These are phyloP conservation scores for Cylloceria caligata DNA, from an alignment of 2,888 invertebrate genomes.

Conservation along the genomic window DNA sequence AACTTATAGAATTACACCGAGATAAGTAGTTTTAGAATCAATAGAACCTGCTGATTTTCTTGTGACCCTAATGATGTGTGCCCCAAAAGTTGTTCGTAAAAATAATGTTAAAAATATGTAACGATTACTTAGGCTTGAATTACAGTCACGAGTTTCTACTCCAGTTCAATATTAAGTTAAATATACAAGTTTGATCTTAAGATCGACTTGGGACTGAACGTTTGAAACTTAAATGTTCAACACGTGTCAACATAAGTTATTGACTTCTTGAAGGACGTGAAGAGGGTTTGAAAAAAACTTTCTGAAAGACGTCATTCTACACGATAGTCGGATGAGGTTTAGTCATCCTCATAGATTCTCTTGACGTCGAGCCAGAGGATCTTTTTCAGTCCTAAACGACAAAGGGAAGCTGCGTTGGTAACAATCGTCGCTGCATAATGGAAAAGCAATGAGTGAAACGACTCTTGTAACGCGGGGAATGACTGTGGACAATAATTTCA, in stretches of 20 bases:
- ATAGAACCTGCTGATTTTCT: not conserved
- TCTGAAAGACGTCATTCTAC: not conserved
- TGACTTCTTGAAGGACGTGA: not conserved
- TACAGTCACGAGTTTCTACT: not conserved
- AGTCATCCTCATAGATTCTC: not conserved
- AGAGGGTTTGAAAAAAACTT: not conserved
- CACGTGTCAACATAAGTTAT: not conserved
- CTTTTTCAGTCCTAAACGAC: not conserved
- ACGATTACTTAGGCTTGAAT: not conserved
- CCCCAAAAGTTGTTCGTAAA: too few relatives aligned
- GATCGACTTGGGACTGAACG: not conserved
- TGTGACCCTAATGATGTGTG: too few relatives aligned
- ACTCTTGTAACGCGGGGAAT: not conserved
- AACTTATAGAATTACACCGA: too few relatives aligned
- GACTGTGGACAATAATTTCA: not conserved
- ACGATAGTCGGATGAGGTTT: too few relatives aligned
- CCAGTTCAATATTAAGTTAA: not conserved
- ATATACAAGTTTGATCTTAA: not conserved
- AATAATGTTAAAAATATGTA: too few relatives aligned
- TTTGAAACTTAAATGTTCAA: not conserved
- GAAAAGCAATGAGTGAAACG: slow-evolving; percentile 7
- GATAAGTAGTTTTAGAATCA: too few relatives aligned
- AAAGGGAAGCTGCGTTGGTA: not conserved
- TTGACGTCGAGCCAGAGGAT: slow-evolving; percentile 8
- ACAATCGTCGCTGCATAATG: slow-evolving; percentile 4